phyloP scores from a whole-genome alignment of 1,140 invertebrate species.

The Zaprionus camerounensis region DNA sequence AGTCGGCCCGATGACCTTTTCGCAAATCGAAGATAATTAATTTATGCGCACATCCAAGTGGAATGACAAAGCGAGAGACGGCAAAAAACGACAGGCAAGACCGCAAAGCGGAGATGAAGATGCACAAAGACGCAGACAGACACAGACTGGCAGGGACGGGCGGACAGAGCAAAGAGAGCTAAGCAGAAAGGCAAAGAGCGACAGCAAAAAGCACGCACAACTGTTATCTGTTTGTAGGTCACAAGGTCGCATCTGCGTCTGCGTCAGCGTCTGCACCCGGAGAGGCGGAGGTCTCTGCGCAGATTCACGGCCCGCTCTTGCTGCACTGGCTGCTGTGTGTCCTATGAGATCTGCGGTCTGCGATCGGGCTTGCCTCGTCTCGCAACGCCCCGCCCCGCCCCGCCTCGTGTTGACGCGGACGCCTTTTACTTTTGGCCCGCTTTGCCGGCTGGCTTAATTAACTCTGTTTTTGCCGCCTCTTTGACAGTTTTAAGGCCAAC shows the following conservation, averaged over 20 bases:
- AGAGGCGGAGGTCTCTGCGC: background rate
- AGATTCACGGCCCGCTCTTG: background rate
- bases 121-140: constrained; percentile 36
- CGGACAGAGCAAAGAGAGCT: background rate
- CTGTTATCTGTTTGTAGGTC: constrained; percentile 58
- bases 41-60: constrained; percentile 13
- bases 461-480: constrained; percentile 52
- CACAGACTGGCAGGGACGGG: background rate
- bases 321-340: background rate
- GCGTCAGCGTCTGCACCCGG: constrained; percentile 11
- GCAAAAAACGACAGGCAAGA: constrained; percentile 15
- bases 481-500: constrained; percentile 26
- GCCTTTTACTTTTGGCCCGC: constrained; percentile 63
- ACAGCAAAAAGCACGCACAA: constrained; percentile 11
- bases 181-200: background rate
- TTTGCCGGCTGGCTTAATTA: constrained; percentile 45
- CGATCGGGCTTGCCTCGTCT: background rate
- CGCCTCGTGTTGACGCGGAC: constrained; percentile 7
- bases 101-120: constrained; percentile 33
- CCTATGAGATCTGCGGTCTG: constrained; percentile 3
- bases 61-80: constrained; percentile 19
- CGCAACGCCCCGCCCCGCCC: background rate
- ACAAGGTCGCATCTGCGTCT: constrained; percentile 49
- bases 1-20: background rate
- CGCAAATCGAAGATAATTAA: constrained; percentile 5